Percentiles rank a stretch among this genome's conserved stretches.
These are phyloP conservation scores for Ceyx margarethae DNA, from an alignment of 2,113 vertebrate species.

Conservation along the genomic window DNA sequence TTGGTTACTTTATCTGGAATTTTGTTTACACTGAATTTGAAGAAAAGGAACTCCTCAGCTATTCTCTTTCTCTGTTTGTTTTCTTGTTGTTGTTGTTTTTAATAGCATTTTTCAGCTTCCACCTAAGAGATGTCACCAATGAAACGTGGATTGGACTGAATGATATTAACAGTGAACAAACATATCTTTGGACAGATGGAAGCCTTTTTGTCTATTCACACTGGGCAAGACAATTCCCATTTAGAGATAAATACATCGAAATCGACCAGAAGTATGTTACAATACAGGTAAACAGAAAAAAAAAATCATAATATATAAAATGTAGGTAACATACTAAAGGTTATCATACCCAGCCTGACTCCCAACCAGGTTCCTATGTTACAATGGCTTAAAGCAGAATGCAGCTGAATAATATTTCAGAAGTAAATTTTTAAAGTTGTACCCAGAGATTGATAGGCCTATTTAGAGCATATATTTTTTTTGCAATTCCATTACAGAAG, in stretches of 20 bases:
- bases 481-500: background rate
- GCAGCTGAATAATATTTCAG: background rate
- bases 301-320: background rate
- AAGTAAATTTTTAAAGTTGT: background rate
- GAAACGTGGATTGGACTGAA: constrained; percentile 88
- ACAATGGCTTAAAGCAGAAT: background rate
- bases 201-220: constrained; percentile 80
- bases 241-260: fast-evolving
- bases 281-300: constrained; percentile 12
- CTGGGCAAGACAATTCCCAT: constrained; percentile 83
- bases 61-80: background rate
- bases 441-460: background rate
- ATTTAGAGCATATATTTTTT: background rate
- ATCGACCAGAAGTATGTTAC: background rate
- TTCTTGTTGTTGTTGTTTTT: background rate
- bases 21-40: background rate
- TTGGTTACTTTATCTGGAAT: background rate
- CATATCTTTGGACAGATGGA: constrained; percentile 88
- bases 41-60: background rate
- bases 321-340: background rate
- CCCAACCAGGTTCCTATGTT: background rate
- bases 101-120: constrained; percentile 83
- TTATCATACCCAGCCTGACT: background rate
- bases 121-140: constrained; percentile 55
- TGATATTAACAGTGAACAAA: constrained; percentile 81